Evolutionary conservation across 2,113 vertebrate species (phyloP).

Genomic region (Suncus etruscus): DNA sequence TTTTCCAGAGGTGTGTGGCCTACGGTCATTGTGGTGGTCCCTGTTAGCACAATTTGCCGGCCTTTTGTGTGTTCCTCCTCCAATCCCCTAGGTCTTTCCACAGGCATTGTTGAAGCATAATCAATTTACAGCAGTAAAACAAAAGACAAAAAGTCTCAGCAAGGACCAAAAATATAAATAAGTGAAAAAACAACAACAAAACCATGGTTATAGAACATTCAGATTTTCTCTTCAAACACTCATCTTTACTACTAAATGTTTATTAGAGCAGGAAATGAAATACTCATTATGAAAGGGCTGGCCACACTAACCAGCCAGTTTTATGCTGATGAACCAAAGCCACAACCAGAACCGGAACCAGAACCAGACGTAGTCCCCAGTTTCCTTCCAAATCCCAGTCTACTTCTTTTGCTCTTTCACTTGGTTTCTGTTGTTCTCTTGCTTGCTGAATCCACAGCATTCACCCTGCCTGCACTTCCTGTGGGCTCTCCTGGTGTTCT

Average conservation of each 20-base stretch:
- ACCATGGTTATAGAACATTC: conserved; percentile 55
- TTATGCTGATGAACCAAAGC: neutral
- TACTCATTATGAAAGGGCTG: neutral
- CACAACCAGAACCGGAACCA: neutral
- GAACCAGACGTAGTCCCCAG: neutral
- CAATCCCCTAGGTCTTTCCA: conserved; percentile 35
- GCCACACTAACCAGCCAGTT: neutral
- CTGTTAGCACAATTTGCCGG: conserved; percentile 56
- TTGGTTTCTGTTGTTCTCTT: neutral
- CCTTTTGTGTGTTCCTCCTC: conserved; percentile 37
- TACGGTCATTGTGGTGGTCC: conserved; percentile 57
- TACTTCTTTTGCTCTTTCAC: neutral
- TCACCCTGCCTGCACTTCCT: neutral
- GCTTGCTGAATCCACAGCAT: neutral
- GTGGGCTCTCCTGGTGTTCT: neutral
- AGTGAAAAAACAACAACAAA: conserved; percentile 29
- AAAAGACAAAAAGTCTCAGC: neutral
- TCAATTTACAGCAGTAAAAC: conserved; percentile 48
- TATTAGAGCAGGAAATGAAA: neutral
- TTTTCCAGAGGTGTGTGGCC: conserved; percentile 75
- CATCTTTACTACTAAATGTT: conserved; percentile 38
- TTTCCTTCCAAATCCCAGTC: neutral
- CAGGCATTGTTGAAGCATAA: conserved; percentile 45
- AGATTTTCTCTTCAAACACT: conserved; percentile 22
- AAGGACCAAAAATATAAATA: neutral